Conservation (phyloP, 2,888 invertebrate species). For the Iselma pallidipennis region DNA sequence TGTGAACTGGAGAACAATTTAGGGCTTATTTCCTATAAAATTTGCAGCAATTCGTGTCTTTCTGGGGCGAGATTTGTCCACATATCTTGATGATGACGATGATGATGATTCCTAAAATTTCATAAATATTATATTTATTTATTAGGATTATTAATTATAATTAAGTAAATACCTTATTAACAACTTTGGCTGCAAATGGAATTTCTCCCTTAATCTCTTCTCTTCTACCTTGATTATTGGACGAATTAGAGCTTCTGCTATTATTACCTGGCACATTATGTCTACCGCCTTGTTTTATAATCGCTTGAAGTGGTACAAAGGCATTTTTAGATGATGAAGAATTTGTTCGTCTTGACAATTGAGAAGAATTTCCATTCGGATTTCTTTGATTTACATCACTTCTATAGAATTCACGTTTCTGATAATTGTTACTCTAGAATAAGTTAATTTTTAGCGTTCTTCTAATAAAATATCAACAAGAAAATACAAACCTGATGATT, state of each 20-base stretch:
- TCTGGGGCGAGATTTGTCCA: slow-evolving; percentile 35
- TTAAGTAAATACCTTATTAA: neutral
- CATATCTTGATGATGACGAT: slow-evolving; percentile 10
- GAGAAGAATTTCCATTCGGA: slow-evolving; percentile 2
- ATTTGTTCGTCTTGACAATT: slow-evolving; percentile 4
- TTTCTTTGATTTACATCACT: neutral
- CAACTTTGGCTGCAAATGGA: neutral
- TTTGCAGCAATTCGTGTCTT: slow-evolving; percentile 50
- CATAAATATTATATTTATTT: neutral
- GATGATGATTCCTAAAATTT: slow-evolving; percentile 21
- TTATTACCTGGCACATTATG: slow-evolving; percentile 3
- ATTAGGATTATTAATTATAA: too few species aligned
- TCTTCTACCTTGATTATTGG: slow-evolving; percentile 1
- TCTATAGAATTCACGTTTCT: neutral
- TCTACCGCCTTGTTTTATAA: slow-evolving; percentile 53
- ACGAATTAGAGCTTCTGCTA: slow-evolving; percentile 9
- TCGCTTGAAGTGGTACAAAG: slow-evolving; percentile 62
- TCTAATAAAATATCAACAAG: neutral
- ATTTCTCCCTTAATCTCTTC: slow-evolving; percentile 1
- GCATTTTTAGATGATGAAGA: slow-evolving; percentile 45
- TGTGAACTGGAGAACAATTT: neutral
- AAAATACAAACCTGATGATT: slow-evolving; percentile 5
- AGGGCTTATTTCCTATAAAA: slow-evolving; percentile 30
- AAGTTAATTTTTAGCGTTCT: neutral
- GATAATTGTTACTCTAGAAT: neutral